Base-by-base conservation (phyloP, 2,113 vertebrate genomes). In the Pseudois nayaur region DNA sequence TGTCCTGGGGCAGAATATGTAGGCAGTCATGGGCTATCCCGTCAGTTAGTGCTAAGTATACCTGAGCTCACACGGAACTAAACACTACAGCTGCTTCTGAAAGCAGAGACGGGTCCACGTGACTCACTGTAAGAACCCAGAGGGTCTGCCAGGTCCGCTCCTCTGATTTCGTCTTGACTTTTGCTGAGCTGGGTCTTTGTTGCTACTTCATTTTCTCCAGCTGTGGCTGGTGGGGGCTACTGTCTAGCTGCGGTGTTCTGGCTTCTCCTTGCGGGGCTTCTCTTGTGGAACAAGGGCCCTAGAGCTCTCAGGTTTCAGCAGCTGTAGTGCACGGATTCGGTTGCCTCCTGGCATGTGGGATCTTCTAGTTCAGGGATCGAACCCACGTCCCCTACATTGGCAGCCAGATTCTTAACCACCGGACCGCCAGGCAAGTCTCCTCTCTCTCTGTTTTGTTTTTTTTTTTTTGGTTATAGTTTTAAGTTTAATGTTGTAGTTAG, bases 361-460 rank as follows among this genome's bases (percentile, higher is more conserved):
- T 78, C 74, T 78, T 78, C 40, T 29, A 27, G 36, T 14, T 43
- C 71, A 76, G 36, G 36, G 40, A 43, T 76, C 3, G 6, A 43
- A 76, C 71, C 36, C 71, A 15, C 2, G 7, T 45, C 74, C 12
- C 40, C 25, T 45, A 43, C 74, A 29, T 8, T 78, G 74, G 40
- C 74, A 43, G 6, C 36, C 0, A 3, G 23, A 76, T 43, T 76
- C 71, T 76, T 43, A 76, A 76, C 36, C 12, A 27, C 71, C 0
- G 5, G 36, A 27, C 25, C 13, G 29, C 25, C 40, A 45, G 74
- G 74, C 21, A 78, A 78, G 25, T 78, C 74, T 43, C 40, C 74
- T 9, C 40, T 78, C 40, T 78, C 25, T 59, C 23, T 59, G 0
- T 21, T 21, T 0, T 10, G 0, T 19, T 40, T 6, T 40, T 43